phyloP scores from a whole-genome alignment of 2,888 invertebrate species.

The Mactromeris polynyma region DNA sequence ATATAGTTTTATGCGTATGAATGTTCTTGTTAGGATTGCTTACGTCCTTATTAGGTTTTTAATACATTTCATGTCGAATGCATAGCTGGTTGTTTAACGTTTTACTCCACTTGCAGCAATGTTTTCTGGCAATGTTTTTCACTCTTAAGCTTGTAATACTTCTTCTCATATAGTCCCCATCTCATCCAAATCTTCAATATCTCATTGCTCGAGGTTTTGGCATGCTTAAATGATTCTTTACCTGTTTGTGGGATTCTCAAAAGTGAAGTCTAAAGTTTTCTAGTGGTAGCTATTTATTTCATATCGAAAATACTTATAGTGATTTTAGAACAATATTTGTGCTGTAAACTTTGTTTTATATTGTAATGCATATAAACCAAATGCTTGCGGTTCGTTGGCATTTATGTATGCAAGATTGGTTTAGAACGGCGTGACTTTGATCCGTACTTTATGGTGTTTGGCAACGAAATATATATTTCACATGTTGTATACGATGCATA shows the following conservation, averaged over 20 bases:
- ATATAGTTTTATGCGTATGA: too few species aligned
- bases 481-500: constrained; percentile 2
- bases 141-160: too few species aligned
- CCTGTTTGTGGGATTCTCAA: background rate
- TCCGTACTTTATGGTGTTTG: background rate
- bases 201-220: background rate
- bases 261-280: background rate
- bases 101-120: too few species aligned
- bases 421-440: background rate
- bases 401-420: background rate
- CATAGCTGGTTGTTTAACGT: too few species aligned
- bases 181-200: background rate
- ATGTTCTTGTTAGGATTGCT: too few species aligned
- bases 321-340: background rate
- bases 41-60: too few species aligned
- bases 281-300: background rate
- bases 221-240: background rate
- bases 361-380: background rate
- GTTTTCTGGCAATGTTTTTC: too few species aligned
- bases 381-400: too few species aligned
- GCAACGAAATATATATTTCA: background rate
- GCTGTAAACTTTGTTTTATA: background rate
- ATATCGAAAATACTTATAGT: background rate
- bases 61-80: too few species aligned
- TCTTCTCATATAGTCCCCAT: background rate